Evolutionary conservation across 92 coral and sea anemone genomes (phyloP), one percentile per base, ranked within the genome.

Genomic region (Zoanthus solanderi): DNA sequence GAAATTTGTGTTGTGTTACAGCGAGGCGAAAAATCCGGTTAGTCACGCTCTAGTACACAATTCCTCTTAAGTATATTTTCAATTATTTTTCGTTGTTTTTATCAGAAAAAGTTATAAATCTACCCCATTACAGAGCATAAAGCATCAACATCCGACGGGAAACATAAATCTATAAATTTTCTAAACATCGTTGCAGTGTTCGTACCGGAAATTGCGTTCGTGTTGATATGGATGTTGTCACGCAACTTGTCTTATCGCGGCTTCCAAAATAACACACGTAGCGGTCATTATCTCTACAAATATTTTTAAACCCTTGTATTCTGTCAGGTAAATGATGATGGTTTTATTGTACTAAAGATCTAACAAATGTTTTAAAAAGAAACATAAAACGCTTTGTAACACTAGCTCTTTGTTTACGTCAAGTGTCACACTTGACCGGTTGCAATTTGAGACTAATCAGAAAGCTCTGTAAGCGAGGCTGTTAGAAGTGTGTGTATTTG

Each of bases 281-380:
- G 87, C 87, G 61, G 80, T 83, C 87, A 83, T 83, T 83, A 83
- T 68, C 87, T 83, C 87, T 83, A 66, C 87, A 83, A 83, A 83
- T 83, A 83, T 67, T 83, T 83, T 83, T 68, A 83, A 83, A 83
- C 87, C 79, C 79, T 83, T 83, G 87, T 34, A 83, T 37, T 37
- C 42, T 37, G 42, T 37, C 42, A 37, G 42, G 42, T 37, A 37
- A 37, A 37, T 37, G 42, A 84, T 84, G 81, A 72, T 84, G 88
- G 81, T 84, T 84, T 84, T 72, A 71, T 84, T 84, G 88, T 84
- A 84, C 88, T 84, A 84, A 71, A 84, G 88, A 84, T 84, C 88
- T 84, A 84, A 84, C 67, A 84, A 84, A 84, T 84, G 71, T 71
- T 71, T 71, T 71, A 71, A 84, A 84, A 84, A 84, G 46, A 84